phyloP scores from a whole-genome alignment of 2,888 invertebrate genomes.

The Galeruca laticollis region DNA sequence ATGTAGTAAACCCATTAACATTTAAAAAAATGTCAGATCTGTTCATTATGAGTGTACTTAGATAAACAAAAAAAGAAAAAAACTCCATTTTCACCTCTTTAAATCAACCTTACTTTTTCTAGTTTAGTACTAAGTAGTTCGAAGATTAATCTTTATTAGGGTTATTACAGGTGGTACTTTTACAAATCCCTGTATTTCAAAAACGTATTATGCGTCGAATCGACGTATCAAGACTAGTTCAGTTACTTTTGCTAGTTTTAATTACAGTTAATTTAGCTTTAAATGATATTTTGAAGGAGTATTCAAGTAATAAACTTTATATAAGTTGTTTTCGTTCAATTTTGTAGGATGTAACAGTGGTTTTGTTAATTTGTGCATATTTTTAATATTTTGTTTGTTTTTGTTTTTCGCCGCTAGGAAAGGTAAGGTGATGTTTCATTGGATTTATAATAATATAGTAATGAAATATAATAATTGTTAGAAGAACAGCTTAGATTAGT shows the following conservation, averaged over 20 bases:
- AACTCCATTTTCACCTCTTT: constrained; percentile 53
- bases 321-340: constrained; percentile 13
- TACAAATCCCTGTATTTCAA: background rate
- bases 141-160: background rate
- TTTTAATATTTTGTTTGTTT: constrained; percentile 33
- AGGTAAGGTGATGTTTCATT: constrained; percentile 53
- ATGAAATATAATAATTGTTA: constrained; percentile 64
- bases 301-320: background rate
- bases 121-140: constrained; percentile 29
- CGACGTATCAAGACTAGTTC: background rate
- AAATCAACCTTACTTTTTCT: constrained; percentile 48
- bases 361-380: constrained; percentile 50
- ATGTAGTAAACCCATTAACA: constrained; percentile 46
- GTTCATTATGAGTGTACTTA: constrained; percentile 62
- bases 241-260: background rate
- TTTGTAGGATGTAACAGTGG: constrained; percentile 16
- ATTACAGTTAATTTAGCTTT: background rate
- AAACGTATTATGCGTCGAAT: background rate
- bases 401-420: constrained; percentile 45
- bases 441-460: constrained; percentile 57
- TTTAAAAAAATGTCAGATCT: constrained; percentile 58
- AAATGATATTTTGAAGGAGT: background rate
- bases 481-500: constrained; percentile 65
- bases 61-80: constrained; percentile 47
- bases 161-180: background rate